These are phyloP conservation scores for Drosophila nigritarsus DNA, from an alignment of 2,888 invertebrate genomes.

Conservation along the genomic window DNA sequence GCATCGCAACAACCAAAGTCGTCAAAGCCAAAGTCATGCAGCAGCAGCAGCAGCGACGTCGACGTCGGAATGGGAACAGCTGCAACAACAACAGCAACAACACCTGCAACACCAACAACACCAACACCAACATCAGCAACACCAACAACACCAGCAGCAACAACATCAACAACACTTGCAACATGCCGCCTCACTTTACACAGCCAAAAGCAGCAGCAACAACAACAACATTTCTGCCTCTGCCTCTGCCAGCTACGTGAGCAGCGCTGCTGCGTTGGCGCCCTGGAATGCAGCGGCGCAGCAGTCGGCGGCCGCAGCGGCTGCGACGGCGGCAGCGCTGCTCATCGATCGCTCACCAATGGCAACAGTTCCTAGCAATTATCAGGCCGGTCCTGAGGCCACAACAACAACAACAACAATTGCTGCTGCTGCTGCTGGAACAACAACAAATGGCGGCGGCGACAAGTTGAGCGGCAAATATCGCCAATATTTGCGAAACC, in stretches of 20 bases:
- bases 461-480: conserved; percentile 86
- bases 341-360: conserved; percentile 85
- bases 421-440: conserved; percentile 54
- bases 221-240: conserved; percentile 29
- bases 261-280: conserved; percentile 73
- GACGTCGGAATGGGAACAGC: conserved; percentile 83
- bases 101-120: conserved; percentile 47
- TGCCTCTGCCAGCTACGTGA: conserved; percentile 63
- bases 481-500: conserved; percentile 87
- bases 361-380: conserved; percentile 85
- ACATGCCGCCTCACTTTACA: conserved; percentile 61
- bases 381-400: conserved; percentile 85
- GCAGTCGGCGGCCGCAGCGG: conserved; percentile 59
- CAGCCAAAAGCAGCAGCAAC: conserved; percentile 65
- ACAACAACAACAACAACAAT: conserved; percentile 73
- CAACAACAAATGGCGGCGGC: conserved; percentile 24
- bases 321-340: conserved; percentile 72
- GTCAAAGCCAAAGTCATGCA: conserved; percentile 77
- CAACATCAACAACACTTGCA: conserved; percentile 53
- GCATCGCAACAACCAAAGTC: conserved; percentile 81
- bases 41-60: conserved; percentile 63
- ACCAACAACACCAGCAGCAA: conserved; percentile 46
- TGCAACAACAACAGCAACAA: conserved; percentile 73
- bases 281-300: conserved; percentile 70
- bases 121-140: conserved; percentile 21